These are phyloP conservation scores for Microtus oregoni DNA, from an alignment of 2,113 vertebrate genomes.

Conservation along the genomic window DNA sequence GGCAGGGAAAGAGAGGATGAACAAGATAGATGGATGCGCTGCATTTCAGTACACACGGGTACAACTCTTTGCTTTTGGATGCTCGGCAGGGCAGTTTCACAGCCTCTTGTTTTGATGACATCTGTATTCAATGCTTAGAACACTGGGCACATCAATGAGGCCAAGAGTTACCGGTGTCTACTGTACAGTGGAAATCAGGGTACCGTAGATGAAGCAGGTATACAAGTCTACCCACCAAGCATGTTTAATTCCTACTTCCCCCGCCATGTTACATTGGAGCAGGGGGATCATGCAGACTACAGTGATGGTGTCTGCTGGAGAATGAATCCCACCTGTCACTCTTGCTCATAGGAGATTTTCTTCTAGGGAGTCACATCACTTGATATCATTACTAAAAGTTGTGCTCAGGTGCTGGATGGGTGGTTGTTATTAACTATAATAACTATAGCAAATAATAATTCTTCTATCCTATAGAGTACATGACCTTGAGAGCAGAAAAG, in stretches of 20 bases:
- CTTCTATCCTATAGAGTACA: constrained; percentile 13
- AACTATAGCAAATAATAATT: constrained; percentile 26
- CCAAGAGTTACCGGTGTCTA: not conserved
- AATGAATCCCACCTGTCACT: not conserved
- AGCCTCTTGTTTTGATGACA: not conserved
- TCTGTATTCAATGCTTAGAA: not conserved
- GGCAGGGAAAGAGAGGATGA: not conserved
- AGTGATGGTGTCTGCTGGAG: not conserved
- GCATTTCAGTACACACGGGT: not conserved
- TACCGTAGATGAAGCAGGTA: not conserved
- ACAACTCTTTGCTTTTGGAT: not conserved
- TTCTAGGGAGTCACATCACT: constrained; percentile 6
- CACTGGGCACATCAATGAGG: not conserved
- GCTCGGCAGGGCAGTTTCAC: not conserved
- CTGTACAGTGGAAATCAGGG: not conserved
- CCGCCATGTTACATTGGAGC: too few relatives aligned
- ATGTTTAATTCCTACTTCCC: not conserved
- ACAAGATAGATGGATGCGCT: not conserved
- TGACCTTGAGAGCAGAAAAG: constrained; percentile 20
- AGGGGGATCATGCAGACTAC: not conserved
- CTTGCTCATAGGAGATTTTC: not conserved
- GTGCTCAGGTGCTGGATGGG: not conserved
- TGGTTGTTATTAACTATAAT: not conserved
- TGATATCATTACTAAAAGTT: constrained; percentile 47
- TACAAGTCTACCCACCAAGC: not conserved